Evolutionary conservation across 2,888 invertebrate genomes (phyloP), one percentile per base, ranked within the genome.

Genomic region (Cheilosia grossa): DNA sequence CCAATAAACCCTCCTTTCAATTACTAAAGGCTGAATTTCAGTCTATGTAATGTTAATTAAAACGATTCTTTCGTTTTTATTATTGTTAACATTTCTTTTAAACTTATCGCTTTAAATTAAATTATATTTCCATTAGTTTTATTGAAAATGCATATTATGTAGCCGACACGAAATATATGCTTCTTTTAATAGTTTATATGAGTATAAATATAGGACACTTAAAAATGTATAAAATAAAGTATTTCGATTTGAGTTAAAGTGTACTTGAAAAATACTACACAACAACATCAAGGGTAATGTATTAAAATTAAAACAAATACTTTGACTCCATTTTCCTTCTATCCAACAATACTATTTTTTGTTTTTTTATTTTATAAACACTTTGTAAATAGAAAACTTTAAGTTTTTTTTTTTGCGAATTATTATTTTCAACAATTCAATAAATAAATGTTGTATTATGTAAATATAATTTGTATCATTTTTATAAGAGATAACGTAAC

Each of bases 1-100:
- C 59, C 66, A 72, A 54, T 64, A 47, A 83, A 69, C 63, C 53
- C 30, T 54, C 58, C 54, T 75, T 17, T 49, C 37, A 81, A 85
- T 81, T 80, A 77, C 81, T 58, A 70, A 85, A 85, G 85, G 81
- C 85, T 81, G 85, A 85, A 70, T 85, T n/a, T 85, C 85, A 85
- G 85, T 85, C 85, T 81, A 58, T 75, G 85, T 75, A 80, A 77
- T 75, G 59, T 74, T 49, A 73, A 73, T 64, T 27, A 15, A 37
- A 67, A 64, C 80, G 74, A 64, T 47, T 44, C 44, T 17, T 69
- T 59, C 69, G 61, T 75, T 66, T 80, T 4, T 40, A 10, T 82
- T 80, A 74, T 80, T 69, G 63, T 70, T 75, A 75, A 75, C 75
- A 75, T 63, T 81, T 85, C 27, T 40, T 54, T 64, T 33, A n/a